Evolutionary conservation across 1,140 invertebrate genomes (phyloP).

Genomic region (Tetraneura akinire): DNA sequence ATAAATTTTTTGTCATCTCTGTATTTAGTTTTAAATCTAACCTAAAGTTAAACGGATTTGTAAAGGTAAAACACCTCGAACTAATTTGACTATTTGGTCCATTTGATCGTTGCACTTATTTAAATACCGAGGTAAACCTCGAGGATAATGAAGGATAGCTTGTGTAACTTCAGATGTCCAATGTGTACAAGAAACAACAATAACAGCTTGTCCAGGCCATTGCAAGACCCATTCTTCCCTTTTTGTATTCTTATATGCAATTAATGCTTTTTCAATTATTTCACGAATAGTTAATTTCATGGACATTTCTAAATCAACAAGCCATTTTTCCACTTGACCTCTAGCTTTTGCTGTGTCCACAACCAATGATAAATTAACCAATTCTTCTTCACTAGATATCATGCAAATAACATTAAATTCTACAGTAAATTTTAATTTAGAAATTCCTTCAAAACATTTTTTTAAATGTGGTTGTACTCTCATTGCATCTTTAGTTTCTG

Average conservation of each 20-base stretch:
- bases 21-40: slow-evolving; percentile 58
- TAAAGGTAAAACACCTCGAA: slow-evolving; percentile 79
- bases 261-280: slow-evolving; percentile 60
- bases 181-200: slow-evolving; percentile 83
- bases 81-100: slow-evolving; percentile 83
- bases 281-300: slow-evolving; percentile 87
- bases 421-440: slow-evolving; percentile 80
- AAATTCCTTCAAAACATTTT: slow-evolving; percentile 95
- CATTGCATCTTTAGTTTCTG: slow-evolving; percentile 95
- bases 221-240: slow-evolving; percentile 80
- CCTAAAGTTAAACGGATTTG: slow-evolving; percentile 90
- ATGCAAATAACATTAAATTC: slow-evolving; percentile 86
- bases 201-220: slow-evolving; percentile 87
- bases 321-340: slow-evolving; percentile 96
- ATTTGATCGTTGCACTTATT: slow-evolving; percentile 69
- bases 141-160: slow-evolving; percentile 65
- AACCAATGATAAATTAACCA: slow-evolving; percentile 73
- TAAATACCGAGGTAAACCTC: slow-evolving; percentile 64
- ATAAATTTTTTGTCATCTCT: not conserved
- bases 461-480: slow-evolving; percentile 97
- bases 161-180: slow-evolving; percentile 87
- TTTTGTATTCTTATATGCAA: slow-evolving; percentile 68
- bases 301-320: slow-evolving; percentile 82
- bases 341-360: slow-evolving; percentile 87
- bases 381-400: slow-evolving; percentile 86